A percentile compares a stretch with the other conserved stretches of the same genome.
Conservation (phyloP, 2,888 invertebrate genomes). For the Himalopsyche japonica region DNA sequence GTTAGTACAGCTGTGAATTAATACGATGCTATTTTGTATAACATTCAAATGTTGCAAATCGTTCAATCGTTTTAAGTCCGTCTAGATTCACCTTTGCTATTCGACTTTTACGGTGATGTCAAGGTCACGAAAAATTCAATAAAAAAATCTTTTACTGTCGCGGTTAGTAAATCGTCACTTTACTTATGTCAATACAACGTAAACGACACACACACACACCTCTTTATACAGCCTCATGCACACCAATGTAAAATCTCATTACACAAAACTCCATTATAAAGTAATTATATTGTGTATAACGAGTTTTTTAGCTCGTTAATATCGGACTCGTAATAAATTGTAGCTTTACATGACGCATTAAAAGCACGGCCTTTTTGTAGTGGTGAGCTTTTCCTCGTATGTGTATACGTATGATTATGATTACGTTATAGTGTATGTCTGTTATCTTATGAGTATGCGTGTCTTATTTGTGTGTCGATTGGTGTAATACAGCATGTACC, state of each 20-base stretch:
- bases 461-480: background rate
- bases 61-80: no score
- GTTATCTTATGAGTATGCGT: background rate
- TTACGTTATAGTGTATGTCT: background rate
- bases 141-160: background rate
- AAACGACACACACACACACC: conserved; percentile 7
- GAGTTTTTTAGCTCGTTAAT: conserved; percentile 41
- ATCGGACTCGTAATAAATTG: conserved; percentile 40
- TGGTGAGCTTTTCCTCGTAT: background rate
- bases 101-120: no score
- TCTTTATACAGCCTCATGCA: background rate
- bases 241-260: conserved; percentile 39
- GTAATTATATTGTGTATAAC: conserved; percentile 41
- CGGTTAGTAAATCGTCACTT: background rate
- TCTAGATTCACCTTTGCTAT: no score
- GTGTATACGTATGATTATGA: background rate
- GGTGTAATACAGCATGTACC: background rate
- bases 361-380: conserved; percentile 1
- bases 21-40: no score
- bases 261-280: conserved; percentile 41
- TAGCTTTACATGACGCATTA: conserved; percentile 36
- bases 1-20: no score
- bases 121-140: background rate
- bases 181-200: background rate
- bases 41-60: no score